These are phyloP conservation scores for Eumaeus atala DNA, from an alignment of 1,140 invertebrate species.

Conservation along the genomic window DNA sequence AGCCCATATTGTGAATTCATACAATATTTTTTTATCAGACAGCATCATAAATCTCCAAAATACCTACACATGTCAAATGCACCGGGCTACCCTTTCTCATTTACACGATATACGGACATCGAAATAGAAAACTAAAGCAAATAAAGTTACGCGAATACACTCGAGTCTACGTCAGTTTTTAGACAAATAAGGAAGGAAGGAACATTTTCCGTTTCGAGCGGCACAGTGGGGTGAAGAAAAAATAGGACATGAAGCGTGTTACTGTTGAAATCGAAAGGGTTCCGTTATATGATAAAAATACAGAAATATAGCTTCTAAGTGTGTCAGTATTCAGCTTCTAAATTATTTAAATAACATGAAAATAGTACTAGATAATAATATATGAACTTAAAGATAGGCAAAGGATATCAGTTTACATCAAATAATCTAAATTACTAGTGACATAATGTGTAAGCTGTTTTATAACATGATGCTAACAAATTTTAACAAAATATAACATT, in stretches of 20 bases:
- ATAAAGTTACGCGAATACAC: conserved; percentile 47
- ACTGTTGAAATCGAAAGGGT: neutral
- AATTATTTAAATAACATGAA: too few relatives aligned
- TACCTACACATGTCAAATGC: conserved; percentile 25
- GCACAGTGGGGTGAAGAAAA: conserved; percentile 15
- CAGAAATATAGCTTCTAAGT: too few relatives aligned
- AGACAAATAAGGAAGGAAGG: conserved; percentile 58
- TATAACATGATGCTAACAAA: too few relatives aligned
- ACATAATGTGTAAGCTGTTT: too few relatives aligned
- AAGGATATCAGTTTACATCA: too few relatives aligned
- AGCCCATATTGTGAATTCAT: conserved; percentile 7
- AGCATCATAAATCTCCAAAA: conserved; percentile 22
- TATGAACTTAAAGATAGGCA: too few relatives aligned
- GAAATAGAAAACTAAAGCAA: conserved; percentile 55
- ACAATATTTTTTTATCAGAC: conserved; percentile 13
- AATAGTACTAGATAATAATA: too few relatives aligned
- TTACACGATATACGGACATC: conserved; percentile 45
- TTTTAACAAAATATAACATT: too few relatives aligned
- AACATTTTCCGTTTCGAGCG: conserved; percentile 36
- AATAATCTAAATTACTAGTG: too few relatives aligned
- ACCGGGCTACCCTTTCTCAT: conserved; percentile 44
- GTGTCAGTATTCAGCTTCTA: too few relatives aligned
- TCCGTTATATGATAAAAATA: neutral
- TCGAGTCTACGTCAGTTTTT: conserved; percentile 51
- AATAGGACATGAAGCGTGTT: conserved; percentile 5